Conservation (phyloP, 2,797 vertebrate species). For the Chloroceryle amazona region DNA sequence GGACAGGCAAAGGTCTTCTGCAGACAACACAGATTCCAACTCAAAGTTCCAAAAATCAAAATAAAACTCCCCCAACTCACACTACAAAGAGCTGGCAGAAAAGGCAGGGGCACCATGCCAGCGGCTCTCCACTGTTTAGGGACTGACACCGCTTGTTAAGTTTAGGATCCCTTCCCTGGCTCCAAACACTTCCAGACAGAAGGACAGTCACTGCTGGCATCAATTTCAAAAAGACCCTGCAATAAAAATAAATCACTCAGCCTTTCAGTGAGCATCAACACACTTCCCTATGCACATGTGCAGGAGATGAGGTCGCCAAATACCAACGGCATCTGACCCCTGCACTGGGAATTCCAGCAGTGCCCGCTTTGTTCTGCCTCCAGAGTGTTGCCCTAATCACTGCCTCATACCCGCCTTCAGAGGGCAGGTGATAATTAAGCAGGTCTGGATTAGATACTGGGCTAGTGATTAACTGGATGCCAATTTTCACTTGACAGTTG, state of each 20-base stretch:
- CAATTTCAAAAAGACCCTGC: slow-evolving; percentile 61
- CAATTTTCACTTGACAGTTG: slow-evolving; percentile 46
- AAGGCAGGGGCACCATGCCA: not conserved
- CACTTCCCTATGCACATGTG: slow-evolving; percentile 15
- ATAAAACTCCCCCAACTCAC: not conserved
- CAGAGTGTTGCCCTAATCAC: not conserved
- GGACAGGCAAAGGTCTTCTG: not conserved
- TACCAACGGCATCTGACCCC: slow-evolving; percentile 49
- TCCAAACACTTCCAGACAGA: slow-evolving; percentile 41
- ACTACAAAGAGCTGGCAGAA: slow-evolving; percentile 27
- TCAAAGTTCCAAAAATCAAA: slow-evolving; percentile 14
- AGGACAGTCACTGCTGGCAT: slow-evolving; percentile 56
- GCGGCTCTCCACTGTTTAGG: not conserved
- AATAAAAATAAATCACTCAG: slow-evolving; percentile 72
- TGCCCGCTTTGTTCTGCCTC: slow-evolving; percentile 40
- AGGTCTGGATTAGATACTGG: slow-evolving; percentile 25
- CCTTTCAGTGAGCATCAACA: slow-evolving; percentile 47
- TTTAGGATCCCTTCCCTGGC: not conserved
- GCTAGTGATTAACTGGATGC: not conserved
- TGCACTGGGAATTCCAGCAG: slow-evolving; percentile 59
- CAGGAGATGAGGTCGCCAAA: slow-evolving; percentile 57
- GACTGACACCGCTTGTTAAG: slow-evolving; percentile 7
- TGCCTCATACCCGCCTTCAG: not conserved
- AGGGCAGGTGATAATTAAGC: slow-evolving; percentile 65
- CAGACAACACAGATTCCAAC: not conserved